Percentiles rank a stretch among this genome's conserved stretches.
Evolutionary conservation across 1,140 invertebrate species (phyloP).

Genomic region (Ladona fulva): DNA sequence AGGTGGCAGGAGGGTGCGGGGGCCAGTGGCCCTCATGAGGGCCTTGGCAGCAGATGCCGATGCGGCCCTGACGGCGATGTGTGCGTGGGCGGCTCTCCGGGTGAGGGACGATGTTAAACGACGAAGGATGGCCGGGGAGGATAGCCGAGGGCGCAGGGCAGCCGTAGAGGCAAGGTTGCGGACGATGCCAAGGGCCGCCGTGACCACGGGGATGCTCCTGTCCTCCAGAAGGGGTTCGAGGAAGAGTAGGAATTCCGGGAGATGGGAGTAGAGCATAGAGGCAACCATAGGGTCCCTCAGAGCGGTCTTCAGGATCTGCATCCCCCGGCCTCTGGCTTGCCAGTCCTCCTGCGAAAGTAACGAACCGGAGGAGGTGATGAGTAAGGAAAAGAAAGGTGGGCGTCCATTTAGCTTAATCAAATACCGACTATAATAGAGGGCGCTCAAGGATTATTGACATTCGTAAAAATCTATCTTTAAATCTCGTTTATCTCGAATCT

Average conservation of each 20-base stretch:
- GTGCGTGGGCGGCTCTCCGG: slow-evolving; percentile 48
- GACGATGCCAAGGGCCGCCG: slow-evolving; percentile 45
- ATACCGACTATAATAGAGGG: no score
- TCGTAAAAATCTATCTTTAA: no score
- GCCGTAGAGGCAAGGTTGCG: slow-evolving; percentile 32
- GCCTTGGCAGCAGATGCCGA: slow-evolving; percentile 48
- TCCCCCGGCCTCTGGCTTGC: slow-evolving; percentile 45
- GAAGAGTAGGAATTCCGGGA: slow-evolving; percentile 52
- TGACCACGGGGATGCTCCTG: slow-evolving; percentile 48
- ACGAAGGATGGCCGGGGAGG: slow-evolving; percentile 35
- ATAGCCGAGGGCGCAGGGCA: slow-evolving; percentile 22
- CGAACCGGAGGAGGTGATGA: no score
- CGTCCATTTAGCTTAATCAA: no score
- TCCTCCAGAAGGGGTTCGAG: slow-evolving; percentile 44
- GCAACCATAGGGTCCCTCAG: slow-evolving; percentile 42
- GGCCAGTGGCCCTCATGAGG: slow-evolving; percentile 54
- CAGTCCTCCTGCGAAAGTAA: slow-evolving; percentile 47
- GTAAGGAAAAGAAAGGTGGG: no score
- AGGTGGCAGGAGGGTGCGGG: slow-evolving; percentile 50
- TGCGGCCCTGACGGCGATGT: slow-evolving; percentile 39
- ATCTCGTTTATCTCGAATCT: no score
- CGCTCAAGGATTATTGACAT: no score
- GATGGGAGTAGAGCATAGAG: slow-evolving; percentile 45
- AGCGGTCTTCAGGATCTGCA: slow-evolving; percentile 43
- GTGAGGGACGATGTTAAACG: slow-evolving; percentile 38